A percentile compares a stretch with the other conserved stretches of the same genome.
Evolutionary conservation across 2,113 vertebrate species (phyloP).

Genomic region (Carollia perspicillata): DNA sequence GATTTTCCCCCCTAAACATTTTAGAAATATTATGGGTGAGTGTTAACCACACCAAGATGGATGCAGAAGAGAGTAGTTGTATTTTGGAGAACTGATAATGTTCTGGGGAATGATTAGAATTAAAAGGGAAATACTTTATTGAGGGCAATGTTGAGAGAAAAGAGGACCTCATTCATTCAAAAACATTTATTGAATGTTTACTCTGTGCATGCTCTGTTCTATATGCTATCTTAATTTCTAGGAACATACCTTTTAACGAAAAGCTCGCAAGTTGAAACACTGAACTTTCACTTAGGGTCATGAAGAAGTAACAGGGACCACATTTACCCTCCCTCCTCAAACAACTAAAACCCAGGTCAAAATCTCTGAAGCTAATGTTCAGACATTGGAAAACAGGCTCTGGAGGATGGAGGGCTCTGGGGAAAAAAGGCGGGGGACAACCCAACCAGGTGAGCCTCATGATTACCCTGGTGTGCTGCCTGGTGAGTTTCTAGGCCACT

Average conservation of each 20-base stretch:
- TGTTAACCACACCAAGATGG: neutral
- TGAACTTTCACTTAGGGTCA: neutral
- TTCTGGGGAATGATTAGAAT: slow-evolving; percentile 8
- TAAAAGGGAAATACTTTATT: neutral
- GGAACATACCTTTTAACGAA: neutral
- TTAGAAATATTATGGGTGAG: neutral
- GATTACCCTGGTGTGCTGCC: neutral
- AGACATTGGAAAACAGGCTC: neutral
- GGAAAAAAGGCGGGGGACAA: neutral
- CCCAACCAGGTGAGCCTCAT: neutral
- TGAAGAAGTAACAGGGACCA: neutral
- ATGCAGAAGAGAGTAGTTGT: neutral
- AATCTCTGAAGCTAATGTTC: neutral
- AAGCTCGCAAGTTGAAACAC: neutral
- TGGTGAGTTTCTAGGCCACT: neutral
- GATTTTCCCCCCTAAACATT: neutral
- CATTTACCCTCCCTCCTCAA: neutral
- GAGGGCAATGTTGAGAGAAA: neutral
- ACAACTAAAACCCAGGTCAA: neutral
- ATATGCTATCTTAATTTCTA: neutral
- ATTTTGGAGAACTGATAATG: neutral
- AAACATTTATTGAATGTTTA: neutral
- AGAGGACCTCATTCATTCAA: neutral
- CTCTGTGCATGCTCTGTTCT: neutral
- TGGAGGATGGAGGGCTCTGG: neutral